These are phyloP conservation scores for Trissoscelio sp. DNA, from an alignment of 2,888 invertebrate genomes.

Conservation along the genomic window DNA sequence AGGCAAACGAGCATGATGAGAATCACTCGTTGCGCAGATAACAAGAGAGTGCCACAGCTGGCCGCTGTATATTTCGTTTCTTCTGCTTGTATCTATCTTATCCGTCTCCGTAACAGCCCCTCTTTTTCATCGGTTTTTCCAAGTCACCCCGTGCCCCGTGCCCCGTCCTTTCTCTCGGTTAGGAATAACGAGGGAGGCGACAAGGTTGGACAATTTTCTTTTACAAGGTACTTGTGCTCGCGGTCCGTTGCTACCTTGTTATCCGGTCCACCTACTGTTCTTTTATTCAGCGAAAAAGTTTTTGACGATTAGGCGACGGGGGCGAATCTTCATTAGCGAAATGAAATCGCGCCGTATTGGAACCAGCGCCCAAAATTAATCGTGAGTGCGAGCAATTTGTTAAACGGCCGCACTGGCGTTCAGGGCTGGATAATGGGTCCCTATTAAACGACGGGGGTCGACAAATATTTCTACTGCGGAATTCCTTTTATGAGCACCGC, in stretches of 20 bases:
- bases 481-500: slow-evolving; percentile 60
- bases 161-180: too few species aligned
- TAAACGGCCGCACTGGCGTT: slow-evolving; percentile 15
- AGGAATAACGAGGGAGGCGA: slow-evolving; percentile 76
- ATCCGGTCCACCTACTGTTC: slow-evolving; percentile 69
- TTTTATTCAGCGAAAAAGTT: slow-evolving; percentile 43
- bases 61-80: slow-evolving; percentile 66
- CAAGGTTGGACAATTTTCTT: slow-evolving; percentile 78
- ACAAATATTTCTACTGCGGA: slow-evolving; percentile 61
- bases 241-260: slow-evolving; percentile 80
- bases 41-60: slow-evolving; percentile 65
- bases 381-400: slow-evolving; percentile 46
- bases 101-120: slow-evolving; percentile 57
- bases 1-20: slow-evolving; percentile 67
- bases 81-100: slow-evolving; percentile 57
- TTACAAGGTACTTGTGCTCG: slow-evolving; percentile 76
- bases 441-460: slow-evolving; percentile 54
- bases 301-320: slow-evolving; percentile 42
- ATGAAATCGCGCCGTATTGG: slow-evolving; percentile 57
- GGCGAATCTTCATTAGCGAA: slow-evolving; percentile 59
- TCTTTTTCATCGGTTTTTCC: slow-evolving; percentile 64
- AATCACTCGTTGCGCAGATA: slow-evolving; percentile 69
- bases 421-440: slow-evolving; percentile 53
- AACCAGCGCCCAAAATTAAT: slow-evolving; percentile 44
- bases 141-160: slow-evolving; percentile 54